phyloP scores from a whole-genome alignment of 2,888 invertebrate genomes.

The Micoletzkya japonica region DNA sequence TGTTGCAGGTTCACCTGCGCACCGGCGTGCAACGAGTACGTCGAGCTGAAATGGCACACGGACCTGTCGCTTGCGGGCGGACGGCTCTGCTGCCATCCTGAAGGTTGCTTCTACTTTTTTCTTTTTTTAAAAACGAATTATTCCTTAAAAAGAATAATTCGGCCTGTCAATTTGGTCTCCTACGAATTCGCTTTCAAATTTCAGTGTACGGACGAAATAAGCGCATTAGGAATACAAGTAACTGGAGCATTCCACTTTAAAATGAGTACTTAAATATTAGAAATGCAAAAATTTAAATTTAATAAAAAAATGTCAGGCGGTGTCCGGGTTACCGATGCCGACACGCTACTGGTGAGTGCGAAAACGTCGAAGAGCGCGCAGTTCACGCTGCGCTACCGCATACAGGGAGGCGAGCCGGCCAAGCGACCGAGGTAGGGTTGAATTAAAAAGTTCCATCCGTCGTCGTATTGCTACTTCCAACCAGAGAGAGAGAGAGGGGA shows the following conservation, averaged over 20 bases:
- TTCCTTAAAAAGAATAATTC: no score
- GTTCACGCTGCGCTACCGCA: conserved; percentile 26
- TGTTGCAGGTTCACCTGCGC: conserved; percentile 26
- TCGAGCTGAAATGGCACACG: conserved; percentile 26
- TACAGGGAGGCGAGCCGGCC: conserved; percentile 10
- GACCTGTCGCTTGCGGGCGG: conserved; percentile 28
- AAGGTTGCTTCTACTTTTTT: conserved; percentile 21
- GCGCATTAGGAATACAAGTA: not conserved
- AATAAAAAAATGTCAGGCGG: conserved; percentile 21
- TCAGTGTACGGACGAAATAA: no score
- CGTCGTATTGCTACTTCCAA: no score
- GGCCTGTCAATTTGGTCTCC: no score
- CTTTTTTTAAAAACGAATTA: not conserved
- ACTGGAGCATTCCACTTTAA: no score
- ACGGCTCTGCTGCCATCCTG: conserved; percentile 24
- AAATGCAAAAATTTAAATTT: not conserved
- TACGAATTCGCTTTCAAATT: no score
- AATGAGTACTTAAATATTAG: not conserved
- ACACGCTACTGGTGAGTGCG: conserved; percentile 38
- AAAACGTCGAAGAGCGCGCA: conserved; percentile 36
- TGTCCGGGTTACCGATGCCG: conserved; percentile 15
- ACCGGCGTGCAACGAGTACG: conserved; percentile 27
- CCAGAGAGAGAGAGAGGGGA: no score
- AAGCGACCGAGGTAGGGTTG: not conserved
- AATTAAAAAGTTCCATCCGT: not conserved